These are phyloP conservation scores for Ameiurus melas DNA, from an alignment of 2,113 vertebrate genomes.

Conservation along the genomic window DNA sequence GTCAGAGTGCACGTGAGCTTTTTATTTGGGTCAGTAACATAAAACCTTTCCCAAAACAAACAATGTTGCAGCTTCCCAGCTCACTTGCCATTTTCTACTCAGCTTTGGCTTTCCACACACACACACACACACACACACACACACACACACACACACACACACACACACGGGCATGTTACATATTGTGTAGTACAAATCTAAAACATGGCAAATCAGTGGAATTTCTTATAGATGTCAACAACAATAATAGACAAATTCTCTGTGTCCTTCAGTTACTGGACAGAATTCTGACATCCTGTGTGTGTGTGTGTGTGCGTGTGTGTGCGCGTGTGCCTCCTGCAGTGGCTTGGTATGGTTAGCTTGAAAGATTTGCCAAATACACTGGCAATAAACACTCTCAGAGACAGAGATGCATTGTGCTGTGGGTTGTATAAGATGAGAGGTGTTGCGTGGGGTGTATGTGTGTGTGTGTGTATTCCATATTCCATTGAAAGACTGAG, in stretches of 20 bases:
- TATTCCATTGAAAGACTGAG: conserved; percentile 10
- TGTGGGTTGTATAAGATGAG: conserved; percentile 28
- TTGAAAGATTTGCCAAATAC: conserved; percentile 11
- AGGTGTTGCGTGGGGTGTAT: conserved; percentile 2
- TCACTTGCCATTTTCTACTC: background rate
- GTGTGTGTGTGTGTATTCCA: background rate
- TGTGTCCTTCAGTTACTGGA: conserved; percentile 8
- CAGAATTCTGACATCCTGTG: background rate
- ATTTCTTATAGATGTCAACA: background rate
- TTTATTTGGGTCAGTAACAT: background rate
- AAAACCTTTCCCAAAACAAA: background rate
- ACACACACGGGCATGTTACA: background rate
- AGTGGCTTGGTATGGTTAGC: conserved; percentile 19
- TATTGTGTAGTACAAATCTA: background rate
- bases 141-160: too few relatives aligned
- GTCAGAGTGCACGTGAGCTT: background rate
- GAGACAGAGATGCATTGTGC: conserved; percentile 24
- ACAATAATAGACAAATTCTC: background rate
- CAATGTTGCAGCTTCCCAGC: background rate
- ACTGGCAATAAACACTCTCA: background rate
- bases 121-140: background rate
- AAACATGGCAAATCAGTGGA: background rate
- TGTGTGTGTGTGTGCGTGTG: conserved; percentile 11
- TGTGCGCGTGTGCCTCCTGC: background rate
- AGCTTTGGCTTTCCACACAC: background rate